Conservation (phyloP, 2,888 invertebrate genomes). For the Melanargia galathea region DNA sequence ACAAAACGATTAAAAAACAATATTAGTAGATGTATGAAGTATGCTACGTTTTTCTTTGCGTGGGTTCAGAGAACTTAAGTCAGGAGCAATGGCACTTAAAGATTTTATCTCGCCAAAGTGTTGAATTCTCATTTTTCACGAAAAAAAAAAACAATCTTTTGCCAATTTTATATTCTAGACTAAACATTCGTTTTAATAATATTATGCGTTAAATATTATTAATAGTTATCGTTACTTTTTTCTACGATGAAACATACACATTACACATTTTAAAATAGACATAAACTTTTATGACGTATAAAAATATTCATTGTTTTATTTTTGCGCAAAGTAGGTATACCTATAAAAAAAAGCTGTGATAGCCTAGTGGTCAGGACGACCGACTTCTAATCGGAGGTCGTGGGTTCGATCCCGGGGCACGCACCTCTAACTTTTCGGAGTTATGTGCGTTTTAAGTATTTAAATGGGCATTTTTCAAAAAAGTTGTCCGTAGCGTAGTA, state of each 20-base stretch:
- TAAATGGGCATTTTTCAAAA: too few species aligned
- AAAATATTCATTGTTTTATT: too few species aligned
- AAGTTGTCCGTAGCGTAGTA: too few species aligned
- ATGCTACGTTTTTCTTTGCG: conserved; percentile 21
- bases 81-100: conserved; percentile 23
- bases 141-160: conserved; percentile 20
- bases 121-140: conserved; percentile 20
- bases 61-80: conserved; percentile 32
- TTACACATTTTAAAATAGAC: too few species aligned
- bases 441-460: too few species aligned
- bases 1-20: not conserved
- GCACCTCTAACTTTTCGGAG: too few species aligned
- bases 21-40: conserved; percentile 4
- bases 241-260: not conserved
- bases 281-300: too few species aligned
- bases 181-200: not conserved
- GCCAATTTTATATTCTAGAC: not conserved
- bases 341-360: too few species aligned
- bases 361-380: too few species aligned
- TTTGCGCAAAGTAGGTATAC: too few species aligned
- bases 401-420: too few species aligned
- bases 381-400: too few species aligned
- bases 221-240: not conserved
- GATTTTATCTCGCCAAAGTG: conserved; percentile 28
- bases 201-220: not conserved